Percentiles rank a stretch among this genome's conserved stretches.
phyloP scores from a whole-genome alignment of 2,797 vertebrate species.

The Smutsia gigantea region DNA sequence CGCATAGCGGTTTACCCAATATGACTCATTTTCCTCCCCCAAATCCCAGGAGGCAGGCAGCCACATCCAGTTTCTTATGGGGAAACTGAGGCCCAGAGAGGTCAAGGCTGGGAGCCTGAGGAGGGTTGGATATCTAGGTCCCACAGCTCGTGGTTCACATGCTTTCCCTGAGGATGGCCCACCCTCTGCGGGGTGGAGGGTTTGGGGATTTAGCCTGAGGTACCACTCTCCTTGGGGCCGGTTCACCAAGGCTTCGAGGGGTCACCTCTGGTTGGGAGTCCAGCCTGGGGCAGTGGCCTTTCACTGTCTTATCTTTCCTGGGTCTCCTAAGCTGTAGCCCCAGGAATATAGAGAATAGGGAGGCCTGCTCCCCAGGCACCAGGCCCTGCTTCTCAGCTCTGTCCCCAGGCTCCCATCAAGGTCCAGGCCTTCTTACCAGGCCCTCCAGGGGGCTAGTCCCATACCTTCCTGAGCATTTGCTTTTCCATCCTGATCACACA shows the following conservation, averaged over 20 bases:
- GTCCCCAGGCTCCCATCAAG: neutral
- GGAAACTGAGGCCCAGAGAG: neutral
- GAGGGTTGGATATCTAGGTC: neutral
- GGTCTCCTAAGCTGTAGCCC: neutral
- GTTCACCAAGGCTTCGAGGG: neutral
- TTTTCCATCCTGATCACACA: rapidly evolving
- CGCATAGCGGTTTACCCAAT: too few relatives aligned
- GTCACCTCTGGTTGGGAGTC: neutral
- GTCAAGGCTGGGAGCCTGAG: neutral
- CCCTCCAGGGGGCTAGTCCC: rapidly evolving
- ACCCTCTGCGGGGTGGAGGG: neutral
- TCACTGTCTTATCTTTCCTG: neutral
- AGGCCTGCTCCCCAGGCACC: neutral
- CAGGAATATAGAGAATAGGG: neutral
- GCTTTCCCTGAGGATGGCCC: constrained; percentile 40
- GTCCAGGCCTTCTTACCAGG: neutral
- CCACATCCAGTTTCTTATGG: neutral
- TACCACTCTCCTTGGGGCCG: neutral
- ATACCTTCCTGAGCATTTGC: neutral
- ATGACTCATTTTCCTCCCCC: neutral
- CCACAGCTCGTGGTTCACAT: neutral
- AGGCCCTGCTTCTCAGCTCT: neutral
- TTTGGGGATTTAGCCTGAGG: neutral
- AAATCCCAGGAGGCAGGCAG: neutral
- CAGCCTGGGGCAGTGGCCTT: neutral